phyloP scores from a whole-genome alignment of 2,113 vertebrate species.

The Eulemur rufifrons region DNA sequence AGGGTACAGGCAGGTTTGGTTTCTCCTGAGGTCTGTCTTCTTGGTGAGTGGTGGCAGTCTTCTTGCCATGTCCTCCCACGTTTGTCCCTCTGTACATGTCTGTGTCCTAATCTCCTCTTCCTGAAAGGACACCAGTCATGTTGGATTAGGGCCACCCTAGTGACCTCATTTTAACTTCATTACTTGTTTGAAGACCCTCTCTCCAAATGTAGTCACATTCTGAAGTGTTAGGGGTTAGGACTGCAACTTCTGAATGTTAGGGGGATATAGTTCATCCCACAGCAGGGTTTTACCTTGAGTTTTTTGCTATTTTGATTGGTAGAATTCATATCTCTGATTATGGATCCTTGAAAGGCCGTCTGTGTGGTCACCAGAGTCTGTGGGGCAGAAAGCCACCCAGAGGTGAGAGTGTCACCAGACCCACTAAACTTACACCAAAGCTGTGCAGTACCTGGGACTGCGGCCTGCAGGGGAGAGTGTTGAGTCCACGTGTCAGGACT shows the following conservation, averaged over 20 bases:
- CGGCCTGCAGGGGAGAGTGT: background rate
- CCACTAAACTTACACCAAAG: fast-evolving
- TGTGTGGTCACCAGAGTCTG: background rate
- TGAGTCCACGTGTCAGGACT: fast-evolving
- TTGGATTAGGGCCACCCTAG: background rate
- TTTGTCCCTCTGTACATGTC: fast-evolving
- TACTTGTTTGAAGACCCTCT: background rate
- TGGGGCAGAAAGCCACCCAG: no score
- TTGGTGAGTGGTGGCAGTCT: fast-evolving
- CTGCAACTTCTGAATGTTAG: background rate
- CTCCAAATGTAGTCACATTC: background rate
- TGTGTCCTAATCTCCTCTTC: background rate
- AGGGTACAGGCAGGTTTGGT: background rate
- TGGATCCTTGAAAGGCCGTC: background rate
- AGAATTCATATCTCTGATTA: background rate
- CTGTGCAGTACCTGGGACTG: fast-evolving
- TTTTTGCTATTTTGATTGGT: background rate
- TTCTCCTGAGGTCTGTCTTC: background rate
- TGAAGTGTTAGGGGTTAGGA: no score
- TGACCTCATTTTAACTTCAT: background rate
- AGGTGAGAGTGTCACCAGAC: fast-evolving
- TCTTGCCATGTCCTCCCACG: fast-evolving
- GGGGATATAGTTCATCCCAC: background rate
- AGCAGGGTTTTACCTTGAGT: background rate
- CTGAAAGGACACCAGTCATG: background rate